Conservation (phyloP, 2,113 vertebrate genomes). For the Dromaius novaehollandiae region DNA sequence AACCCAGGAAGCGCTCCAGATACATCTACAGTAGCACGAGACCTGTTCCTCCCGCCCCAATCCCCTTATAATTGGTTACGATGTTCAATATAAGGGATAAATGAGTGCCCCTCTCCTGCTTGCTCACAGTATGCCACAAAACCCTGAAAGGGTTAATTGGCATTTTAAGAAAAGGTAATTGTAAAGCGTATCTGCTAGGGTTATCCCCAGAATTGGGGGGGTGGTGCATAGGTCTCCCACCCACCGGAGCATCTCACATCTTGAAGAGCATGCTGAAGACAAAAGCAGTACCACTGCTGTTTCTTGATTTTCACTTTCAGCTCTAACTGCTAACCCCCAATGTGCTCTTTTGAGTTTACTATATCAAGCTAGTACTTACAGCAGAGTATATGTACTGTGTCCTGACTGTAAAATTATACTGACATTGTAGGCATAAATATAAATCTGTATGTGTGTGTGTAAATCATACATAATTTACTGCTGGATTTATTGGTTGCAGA, state of each 20-base stretch:
- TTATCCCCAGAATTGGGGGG: slow-evolving; percentile 75
- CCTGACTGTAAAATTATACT: slow-evolving; percentile 73
- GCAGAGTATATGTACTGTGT: slow-evolving; percentile 39
- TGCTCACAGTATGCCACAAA: slow-evolving; percentile 71
- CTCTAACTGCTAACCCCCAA: slow-evolving; percentile 66
- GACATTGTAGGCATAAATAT: slow-evolving; percentile 64
- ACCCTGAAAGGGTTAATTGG: slow-evolving; percentile 80
- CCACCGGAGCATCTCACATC: slow-evolving; percentile 77
- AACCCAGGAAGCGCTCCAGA: slow-evolving; percentile 22
- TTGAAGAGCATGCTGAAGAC: slow-evolving; percentile 76
- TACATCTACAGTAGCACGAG: background rate
- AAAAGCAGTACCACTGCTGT: slow-evolving; percentile 74
- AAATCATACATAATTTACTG: slow-evolving; percentile 62
- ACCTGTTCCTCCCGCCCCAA: background rate
- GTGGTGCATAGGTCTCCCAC: slow-evolving; percentile 76
- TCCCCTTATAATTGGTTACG: slow-evolving; percentile 58
- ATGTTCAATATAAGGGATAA: slow-evolving; percentile 67
- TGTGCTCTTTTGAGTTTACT: slow-evolving; percentile 71
- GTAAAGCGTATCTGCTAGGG: slow-evolving; percentile 70
- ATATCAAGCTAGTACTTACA: slow-evolving; percentile 68
- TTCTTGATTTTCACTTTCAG: slow-evolving; percentile 78
- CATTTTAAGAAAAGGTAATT: slow-evolving; percentile 79
- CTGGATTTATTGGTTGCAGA: slow-evolving; percentile 47
- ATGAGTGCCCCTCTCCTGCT: slow-evolving; percentile 62
- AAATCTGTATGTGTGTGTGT: slow-evolving; percentile 43